These are phyloP conservation scores for Xanthostigma xanthostigma DNA, from an alignment of 2,888 invertebrate species.

Conservation along the genomic window DNA sequence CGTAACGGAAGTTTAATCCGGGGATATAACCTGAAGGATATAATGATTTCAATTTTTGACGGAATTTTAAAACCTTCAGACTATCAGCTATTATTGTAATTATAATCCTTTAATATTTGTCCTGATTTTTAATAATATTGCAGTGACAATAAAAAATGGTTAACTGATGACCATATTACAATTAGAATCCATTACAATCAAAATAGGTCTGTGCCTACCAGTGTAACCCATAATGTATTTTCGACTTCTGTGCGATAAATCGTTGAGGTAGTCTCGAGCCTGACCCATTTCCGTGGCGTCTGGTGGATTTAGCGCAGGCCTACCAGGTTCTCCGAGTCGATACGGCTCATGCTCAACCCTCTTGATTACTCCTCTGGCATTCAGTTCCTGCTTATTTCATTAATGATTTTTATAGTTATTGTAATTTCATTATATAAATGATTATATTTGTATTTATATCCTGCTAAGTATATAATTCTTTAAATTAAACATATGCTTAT, in stretches of 20 bases:
- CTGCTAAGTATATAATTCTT: too few species aligned
- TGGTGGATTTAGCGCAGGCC: slow-evolving; percentile 19
- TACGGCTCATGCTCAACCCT: slow-evolving; percentile 36
- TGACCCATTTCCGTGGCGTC: slow-evolving; percentile 22
- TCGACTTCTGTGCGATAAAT: slow-evolving; percentile 29
- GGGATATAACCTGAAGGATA: slow-evolving; percentile 41
- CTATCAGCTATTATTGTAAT: too few species aligned
- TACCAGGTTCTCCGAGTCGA: slow-evolving; percentile 35
- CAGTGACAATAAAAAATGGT: too few species aligned
- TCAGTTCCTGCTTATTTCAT: slow-evolving; percentile 23
- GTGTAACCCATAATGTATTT: slow-evolving; percentile 54
- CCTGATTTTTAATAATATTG: too few species aligned
- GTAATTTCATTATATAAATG: not conserved
- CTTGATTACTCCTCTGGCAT: slow-evolving; percentile 31
- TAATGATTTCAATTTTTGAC: not conserved
- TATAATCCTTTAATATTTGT: too few species aligned
- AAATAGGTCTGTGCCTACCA: slow-evolving; percentile 24
- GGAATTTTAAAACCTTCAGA: too few species aligned
- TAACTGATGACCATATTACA: too few species aligned
- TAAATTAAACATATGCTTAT: too few species aligned
- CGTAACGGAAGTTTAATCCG: slow-evolving; percentile 48
- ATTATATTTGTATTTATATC: too few species aligned
- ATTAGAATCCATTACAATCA: too few species aligned
- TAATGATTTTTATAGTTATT: not conserved
- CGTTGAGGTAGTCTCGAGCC: slow-evolving; percentile 31